These are phyloP conservation scores for Corvus hawaiiensis DNA, from an alignment of 2,113 vertebrate genomes.

Conservation along the genomic window DNA sequence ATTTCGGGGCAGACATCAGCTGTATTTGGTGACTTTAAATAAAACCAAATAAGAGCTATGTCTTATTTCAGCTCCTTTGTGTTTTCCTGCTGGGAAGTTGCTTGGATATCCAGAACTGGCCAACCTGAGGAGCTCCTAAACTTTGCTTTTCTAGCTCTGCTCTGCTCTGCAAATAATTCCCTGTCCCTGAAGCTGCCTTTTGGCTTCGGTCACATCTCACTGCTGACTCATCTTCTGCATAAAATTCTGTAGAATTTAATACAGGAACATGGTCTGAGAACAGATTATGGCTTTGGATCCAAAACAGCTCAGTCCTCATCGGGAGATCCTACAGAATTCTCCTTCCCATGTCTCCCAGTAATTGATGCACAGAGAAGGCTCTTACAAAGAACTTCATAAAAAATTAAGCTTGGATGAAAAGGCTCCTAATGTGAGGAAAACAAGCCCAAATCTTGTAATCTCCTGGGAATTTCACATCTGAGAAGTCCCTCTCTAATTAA, in stretches of 20 bases:
- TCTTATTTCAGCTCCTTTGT: not conserved
- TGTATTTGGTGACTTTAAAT: not conserved
- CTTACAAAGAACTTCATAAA: not conserved
- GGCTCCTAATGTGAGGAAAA: not conserved
- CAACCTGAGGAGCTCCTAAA: not conserved
- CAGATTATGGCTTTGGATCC: not conserved
- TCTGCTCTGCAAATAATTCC: not conserved
- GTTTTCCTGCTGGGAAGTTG: not conserved
- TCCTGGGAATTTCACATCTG: not conserved
- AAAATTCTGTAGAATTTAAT: not conserved
- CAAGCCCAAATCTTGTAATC: not conserved
- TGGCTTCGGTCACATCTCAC: not conserved
- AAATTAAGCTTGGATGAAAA: not conserved
- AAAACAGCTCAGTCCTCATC: not conserved
- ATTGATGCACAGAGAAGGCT: not conserved
- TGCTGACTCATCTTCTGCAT: slow-evolving; percentile 3
- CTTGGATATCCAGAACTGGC: not conserved
- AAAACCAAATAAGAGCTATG: not conserved
- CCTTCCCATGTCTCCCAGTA: not conserved
- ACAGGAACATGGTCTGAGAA: not conserved
- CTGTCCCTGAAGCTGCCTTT: not conserved
- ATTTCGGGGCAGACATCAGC: not conserved
- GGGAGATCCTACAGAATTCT: not conserved
- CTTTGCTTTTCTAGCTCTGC: not conserved
- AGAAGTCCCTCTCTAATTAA: slow-evolving; percentile 10